Evolutionary conservation across 64 coral and sea anemone genomes (phyloP).

Genomic region (Stylophora pistillata): DNA sequence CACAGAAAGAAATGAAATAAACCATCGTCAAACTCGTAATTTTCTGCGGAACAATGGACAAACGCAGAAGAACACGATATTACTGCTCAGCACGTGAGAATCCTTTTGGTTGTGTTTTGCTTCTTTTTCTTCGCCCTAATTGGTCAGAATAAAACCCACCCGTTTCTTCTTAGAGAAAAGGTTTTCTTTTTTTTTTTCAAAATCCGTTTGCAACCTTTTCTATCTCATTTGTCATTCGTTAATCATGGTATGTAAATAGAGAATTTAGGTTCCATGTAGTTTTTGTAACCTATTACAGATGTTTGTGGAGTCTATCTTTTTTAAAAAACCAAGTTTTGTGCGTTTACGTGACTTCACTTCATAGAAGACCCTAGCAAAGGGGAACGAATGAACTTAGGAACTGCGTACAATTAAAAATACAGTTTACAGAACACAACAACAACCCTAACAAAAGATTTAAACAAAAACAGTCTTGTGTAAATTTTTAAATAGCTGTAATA

Average conservation of each 20-base stretch:
- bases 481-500: conserved; percentile 52
- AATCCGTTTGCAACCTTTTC: background rate
- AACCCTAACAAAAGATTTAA: background rate
- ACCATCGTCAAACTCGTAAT: too few relatives aligned
- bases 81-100: too few relatives aligned
- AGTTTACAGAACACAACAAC: background rate
- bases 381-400: background rate
- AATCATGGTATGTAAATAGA: conserved; percentile 12
- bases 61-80: too few relatives aligned
- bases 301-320: conserved; percentile 20
- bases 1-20: too few relatives aligned
- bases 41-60: too few relatives aligned
- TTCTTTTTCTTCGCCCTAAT: background rate
- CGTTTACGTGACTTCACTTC: background rate
- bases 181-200: background rate
- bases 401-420: background rate
- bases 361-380: background rate
- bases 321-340: conserved; percentile 7
- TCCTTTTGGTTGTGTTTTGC: background rate
- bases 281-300: conserved; percentile 7
- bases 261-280: background rate
- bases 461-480: conserved; percentile 13
- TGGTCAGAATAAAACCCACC: background rate
- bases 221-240: conserved; percentile 2
- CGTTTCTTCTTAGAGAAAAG: background rate